These are phyloP conservation scores for Etheostoma nigrum DNA, from an alignment of 2,797 vertebrate genomes.

Conservation along the genomic window DNA sequence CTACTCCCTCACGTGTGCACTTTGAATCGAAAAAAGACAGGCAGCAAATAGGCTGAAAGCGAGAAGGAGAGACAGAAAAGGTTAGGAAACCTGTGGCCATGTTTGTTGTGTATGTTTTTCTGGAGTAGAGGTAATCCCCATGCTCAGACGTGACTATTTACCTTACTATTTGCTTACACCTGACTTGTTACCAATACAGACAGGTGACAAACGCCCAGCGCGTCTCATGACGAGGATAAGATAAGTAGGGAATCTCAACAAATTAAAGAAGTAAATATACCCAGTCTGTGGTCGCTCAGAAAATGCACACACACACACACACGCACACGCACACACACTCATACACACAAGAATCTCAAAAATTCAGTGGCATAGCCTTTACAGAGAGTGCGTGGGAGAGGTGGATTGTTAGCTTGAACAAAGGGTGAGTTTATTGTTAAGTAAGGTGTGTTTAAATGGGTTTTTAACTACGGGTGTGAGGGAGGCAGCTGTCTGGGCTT, in stretches of 20 bases:
- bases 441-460: constrained; percentile 66
- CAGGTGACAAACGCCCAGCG: constrained; percentile 22
- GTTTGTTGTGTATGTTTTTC: constrained; percentile 47
- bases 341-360: constrained; percentile 40
- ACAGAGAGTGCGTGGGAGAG: constrained; percentile 52
- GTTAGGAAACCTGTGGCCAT: constrained; percentile 28
- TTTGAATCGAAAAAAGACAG: constrained; percentile 9
- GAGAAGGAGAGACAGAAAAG: constrained; percentile 4
- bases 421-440: constrained; percentile 69
- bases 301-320: not conserved
- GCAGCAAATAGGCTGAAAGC: constrained; percentile 17
- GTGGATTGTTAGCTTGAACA: constrained; percentile 65
- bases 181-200: constrained; percentile 28
- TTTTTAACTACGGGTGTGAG: constrained; percentile 58
- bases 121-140: constrained; percentile 47
- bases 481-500: constrained; percentile 57
- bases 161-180: constrained; percentile 16
- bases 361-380: constrained; percentile 40
- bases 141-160: constrained; percentile 74
- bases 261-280: constrained; percentile 30
- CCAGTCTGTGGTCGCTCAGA: not conserved
- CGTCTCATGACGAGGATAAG: constrained; percentile 25
- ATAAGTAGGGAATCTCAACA: constrained; percentile 14
- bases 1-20: not conserved
- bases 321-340: constrained; percentile 4